These are phyloP conservation scores for Otocyon megalotis DNA, from an alignment of 2,113 vertebrate species.

Conservation along the genomic window DNA sequence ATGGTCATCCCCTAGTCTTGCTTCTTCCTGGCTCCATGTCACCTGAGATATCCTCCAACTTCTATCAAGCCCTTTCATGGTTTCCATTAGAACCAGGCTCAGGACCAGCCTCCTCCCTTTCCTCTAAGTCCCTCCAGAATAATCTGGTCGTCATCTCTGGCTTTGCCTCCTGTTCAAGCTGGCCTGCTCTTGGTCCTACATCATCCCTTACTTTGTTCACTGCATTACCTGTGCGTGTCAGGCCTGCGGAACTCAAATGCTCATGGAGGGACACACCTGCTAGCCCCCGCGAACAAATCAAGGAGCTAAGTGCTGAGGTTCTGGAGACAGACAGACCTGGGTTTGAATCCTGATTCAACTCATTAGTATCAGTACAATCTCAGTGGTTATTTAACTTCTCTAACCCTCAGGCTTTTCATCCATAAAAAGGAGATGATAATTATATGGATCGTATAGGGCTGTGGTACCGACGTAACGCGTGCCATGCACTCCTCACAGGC, in stretches of 20 bases:
- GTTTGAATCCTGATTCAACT: not conserved
- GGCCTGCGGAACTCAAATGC: not conserved
- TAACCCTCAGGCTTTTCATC: not conserved
- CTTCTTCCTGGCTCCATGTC: not conserved
- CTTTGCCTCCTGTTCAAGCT: not conserved
- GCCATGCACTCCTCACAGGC: no score
- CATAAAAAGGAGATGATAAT: not conserved
- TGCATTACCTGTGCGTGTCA: not conserved
- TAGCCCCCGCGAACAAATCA: not conserved
- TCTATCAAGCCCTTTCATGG: not conserved
- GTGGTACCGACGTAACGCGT: not conserved
- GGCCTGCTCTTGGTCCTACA: not conserved
- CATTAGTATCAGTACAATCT: not conserved
- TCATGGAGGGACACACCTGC: not conserved
- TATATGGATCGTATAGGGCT: not conserved
- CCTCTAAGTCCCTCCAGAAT: not conserved
- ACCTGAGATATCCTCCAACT: not conserved
- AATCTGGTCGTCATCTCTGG: not conserved
- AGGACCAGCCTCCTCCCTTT: not conserved
- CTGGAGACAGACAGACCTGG: not conserved
- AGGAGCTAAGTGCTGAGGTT: not conserved
- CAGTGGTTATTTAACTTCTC: not conserved
- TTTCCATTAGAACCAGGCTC: not conserved
- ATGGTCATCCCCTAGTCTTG: not conserved
- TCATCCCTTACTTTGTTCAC: not conserved